Conservation (phyloP, 1,140 invertebrate species). For the Drosophila pandora region DNA sequence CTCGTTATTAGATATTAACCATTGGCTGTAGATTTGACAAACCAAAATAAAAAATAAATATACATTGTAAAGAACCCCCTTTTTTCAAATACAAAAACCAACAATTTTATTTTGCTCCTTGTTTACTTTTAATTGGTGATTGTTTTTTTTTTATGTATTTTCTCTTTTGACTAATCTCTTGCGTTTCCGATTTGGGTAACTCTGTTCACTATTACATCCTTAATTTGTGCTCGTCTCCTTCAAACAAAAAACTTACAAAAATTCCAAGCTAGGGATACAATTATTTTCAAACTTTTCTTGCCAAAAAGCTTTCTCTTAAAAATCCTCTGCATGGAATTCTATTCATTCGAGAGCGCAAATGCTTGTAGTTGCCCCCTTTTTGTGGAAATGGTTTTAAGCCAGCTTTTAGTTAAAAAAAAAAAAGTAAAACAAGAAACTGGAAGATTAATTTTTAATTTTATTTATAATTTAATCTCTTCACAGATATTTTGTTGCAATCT, state of each 20-base stretch:
- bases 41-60: slow-evolving; percentile 1
- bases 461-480: slow-evolving; percentile 83
- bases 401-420: slow-evolving; percentile 54
- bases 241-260: slow-evolving; percentile 11
- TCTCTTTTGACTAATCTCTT: slow-evolving; percentile 70
- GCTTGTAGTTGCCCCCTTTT: slow-evolving; percentile 64
- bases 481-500: slow-evolving; percentile 84
- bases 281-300: slow-evolving; percentile 25
- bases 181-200: slow-evolving; percentile 68
- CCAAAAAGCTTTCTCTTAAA: slow-evolving; percentile 31
- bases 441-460: slow-evolving; percentile 79
- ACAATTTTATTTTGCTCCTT: slow-evolving; percentile 57
- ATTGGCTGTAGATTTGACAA: slow-evolving; percentile 81
- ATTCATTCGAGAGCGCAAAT: slow-evolving; percentile 37
- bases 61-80: slow-evolving; percentile 22
- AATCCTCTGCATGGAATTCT: slow-evolving; percentile 45
- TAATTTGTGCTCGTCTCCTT: slow-evolving; percentile 45
- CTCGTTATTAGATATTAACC: slow-evolving; percentile 74
- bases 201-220: slow-evolving; percentile 51
- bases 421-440: slow-evolving; percentile 48
- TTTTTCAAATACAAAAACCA: slow-evolving; percentile 36
- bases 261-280: slow-evolving; percentile 22
- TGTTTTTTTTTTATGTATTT: slow-evolving; percentile 54
- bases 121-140: slow-evolving; percentile 69
- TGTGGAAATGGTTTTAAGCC: slow-evolving; percentile 60